These are phyloP conservation scores for Laothoe populi DNA, from an alignment of 2,888 invertebrate genomes.

Conservation along the genomic window DNA sequence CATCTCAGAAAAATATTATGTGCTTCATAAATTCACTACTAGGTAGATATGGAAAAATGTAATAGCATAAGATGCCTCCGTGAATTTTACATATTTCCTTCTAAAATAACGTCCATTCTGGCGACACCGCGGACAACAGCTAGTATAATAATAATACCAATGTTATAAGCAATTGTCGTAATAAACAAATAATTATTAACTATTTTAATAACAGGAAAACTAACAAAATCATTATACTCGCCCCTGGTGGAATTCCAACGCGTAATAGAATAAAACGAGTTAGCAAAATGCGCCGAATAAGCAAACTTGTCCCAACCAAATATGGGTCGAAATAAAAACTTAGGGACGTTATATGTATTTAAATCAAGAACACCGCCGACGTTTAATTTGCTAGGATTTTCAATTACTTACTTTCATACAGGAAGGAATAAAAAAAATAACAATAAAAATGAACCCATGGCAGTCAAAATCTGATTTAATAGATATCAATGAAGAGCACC, in stretches of 20 bases:
- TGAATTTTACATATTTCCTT: too few relatives aligned
- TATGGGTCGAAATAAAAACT: constrained; percentile 53
- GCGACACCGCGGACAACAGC: too few relatives aligned
- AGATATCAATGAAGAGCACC: constrained; percentile 43
- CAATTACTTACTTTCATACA: constrained; percentile 1
- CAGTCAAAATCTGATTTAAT: constrained; percentile 47
- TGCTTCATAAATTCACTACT: too few relatives aligned
- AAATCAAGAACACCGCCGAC: neutral
- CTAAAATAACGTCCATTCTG: too few relatives aligned
- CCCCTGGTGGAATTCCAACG: constrained; percentile 45
- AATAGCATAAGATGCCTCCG: too few relatives aligned
- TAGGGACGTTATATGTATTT: constrained; percentile 21
- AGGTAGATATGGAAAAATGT: too few relatives aligned
- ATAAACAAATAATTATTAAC: constrained; percentile 20
- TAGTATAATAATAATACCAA: too few relatives aligned
- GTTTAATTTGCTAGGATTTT: neutral
- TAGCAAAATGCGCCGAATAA: constrained; percentile 59
- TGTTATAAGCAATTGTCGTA: neutral
- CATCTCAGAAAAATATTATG: too few relatives aligned
- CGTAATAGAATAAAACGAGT: constrained; percentile 45
- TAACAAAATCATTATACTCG: constrained; percentile 52
- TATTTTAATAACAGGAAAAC: constrained; percentile 50
- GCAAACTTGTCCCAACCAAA: constrained; percentile 64
- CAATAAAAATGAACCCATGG: constrained; percentile 36
- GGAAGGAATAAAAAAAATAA: constrained; percentile 29